Evolutionary conservation across 2,888 invertebrate species (phyloP).

Genomic region (Dendrolimus pini): DNA sequence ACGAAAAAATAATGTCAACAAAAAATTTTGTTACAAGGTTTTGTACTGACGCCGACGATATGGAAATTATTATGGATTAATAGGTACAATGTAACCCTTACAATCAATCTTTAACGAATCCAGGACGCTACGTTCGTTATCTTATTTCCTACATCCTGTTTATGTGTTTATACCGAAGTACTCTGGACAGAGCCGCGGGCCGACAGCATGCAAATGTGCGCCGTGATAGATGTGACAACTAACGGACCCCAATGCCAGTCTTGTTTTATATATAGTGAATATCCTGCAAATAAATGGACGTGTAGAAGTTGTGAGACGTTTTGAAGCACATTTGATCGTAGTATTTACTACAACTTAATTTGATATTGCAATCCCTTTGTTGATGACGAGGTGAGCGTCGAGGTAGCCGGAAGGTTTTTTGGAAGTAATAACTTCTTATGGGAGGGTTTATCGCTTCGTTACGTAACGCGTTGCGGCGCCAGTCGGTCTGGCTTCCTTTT

Average conservation of each 20-base stretch:
- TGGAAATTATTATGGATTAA: background rate
- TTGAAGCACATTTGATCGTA: too few relatives aligned
- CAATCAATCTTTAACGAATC: background rate
- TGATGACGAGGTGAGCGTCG: too few relatives aligned
- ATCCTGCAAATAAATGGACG: background rate
- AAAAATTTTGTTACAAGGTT: too few relatives aligned
- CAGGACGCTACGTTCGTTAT: background rate
- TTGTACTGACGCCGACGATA: too few relatives aligned
- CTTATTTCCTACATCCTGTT: background rate
- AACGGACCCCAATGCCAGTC: conserved; percentile 5
- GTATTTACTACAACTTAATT: too few relatives aligned
- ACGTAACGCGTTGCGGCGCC: too few relatives aligned
- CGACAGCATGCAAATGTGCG: conserved; percentile 6
- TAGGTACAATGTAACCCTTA: background rate
- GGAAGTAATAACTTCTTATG: too few relatives aligned
- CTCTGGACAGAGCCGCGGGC: background rate
- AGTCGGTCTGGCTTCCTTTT: too few relatives aligned
- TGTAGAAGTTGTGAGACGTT: background rate
- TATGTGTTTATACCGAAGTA: background rate
- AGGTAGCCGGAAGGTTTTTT: too few relatives aligned
- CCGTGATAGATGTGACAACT: conserved; percentile 10
- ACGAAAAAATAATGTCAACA: too few relatives aligned
- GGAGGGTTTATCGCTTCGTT: too few relatives aligned
- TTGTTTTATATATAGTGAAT: background rate
- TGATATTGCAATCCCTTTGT: too few relatives aligned